phyloP scores from a whole-genome alignment of 2,113 vertebrate species.

The Plestiodon gilberti region DNA sequence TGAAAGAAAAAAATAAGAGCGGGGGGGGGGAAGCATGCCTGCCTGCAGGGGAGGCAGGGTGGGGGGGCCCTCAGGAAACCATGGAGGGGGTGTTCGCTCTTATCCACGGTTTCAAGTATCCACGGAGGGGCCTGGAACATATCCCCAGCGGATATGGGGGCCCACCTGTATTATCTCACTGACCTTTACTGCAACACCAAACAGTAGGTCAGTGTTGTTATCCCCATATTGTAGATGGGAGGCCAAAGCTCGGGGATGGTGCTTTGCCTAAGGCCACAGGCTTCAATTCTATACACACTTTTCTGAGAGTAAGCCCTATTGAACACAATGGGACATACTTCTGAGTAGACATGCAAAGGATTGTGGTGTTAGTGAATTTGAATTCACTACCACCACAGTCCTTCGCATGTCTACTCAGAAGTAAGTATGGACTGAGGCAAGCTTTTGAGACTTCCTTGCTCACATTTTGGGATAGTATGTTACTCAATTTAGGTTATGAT shows the following conservation, averaged over 20 bases:
- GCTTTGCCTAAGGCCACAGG: neutral
- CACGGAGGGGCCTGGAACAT: no score
- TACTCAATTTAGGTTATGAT: neutral
- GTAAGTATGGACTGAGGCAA: neutral
- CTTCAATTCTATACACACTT: neutral
- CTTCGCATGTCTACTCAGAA: no score
- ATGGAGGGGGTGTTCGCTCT: no score
- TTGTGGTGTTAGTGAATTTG: neutral
- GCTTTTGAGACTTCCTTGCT: neutral
- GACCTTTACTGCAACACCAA: rapidly evolving
- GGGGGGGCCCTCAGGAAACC: no score
- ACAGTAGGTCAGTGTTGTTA: neutral
- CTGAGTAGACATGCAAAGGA: neutral
- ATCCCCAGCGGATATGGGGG: no score
- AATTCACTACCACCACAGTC: no score
- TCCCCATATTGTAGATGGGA: neutral
- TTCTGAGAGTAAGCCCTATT: neutral
- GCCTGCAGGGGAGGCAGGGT: no score
- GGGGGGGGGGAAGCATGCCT: no score
- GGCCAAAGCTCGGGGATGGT: neutral
- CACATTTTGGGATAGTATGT: neutral
- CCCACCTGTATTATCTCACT: neutral
- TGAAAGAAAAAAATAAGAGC: no score
- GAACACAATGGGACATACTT: neutral
- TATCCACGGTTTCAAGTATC: no score